These are phyloP conservation scores for Dryoscopus gambensis DNA, from an alignment of 2,113 vertebrate species.

Conservation along the genomic window DNA sequence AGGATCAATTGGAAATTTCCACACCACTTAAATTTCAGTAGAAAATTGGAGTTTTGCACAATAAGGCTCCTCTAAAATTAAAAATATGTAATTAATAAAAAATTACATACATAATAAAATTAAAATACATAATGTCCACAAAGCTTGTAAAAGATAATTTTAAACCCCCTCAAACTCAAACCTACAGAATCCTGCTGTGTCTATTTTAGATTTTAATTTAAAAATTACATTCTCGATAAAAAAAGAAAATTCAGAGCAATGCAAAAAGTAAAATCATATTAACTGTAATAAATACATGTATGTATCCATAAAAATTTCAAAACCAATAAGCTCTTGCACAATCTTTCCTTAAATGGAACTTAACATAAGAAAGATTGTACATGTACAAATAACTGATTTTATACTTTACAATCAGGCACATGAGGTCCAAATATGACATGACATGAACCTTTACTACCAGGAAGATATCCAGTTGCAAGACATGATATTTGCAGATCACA, in stretches of 20 bases:
- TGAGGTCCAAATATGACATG: not conserved
- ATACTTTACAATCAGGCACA: not conserved
- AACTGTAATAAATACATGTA: not conserved
- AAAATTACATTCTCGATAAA: accelerated
- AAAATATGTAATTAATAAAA: too few relatives aligned
- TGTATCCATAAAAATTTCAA: not conserved
- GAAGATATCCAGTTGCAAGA: not conserved
- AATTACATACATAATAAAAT: too few relatives aligned
- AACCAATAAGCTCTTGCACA: not conserved
- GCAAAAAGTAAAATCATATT: not conserved
- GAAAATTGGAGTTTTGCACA: not conserved
- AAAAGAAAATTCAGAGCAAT: not conserved
- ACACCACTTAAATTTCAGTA: not conserved
- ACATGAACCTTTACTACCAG: not conserved
- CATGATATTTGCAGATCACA: not conserved
- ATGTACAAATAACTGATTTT: not conserved
- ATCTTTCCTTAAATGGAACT: not conserved
- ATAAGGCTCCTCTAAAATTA: not conserved
- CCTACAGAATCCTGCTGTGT: not conserved
- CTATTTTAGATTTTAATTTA: not conserved
- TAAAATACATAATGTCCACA: accelerated
- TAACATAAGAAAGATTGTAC: not conserved
- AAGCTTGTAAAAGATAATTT: not conserved
- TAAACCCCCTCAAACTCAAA: accelerated
- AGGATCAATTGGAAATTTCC: not conserved